These are phyloP conservation scores for Leptopilina drosophilae DNA, from an alignment of 2,888 invertebrate genomes.

Conservation along the genomic window DNA sequence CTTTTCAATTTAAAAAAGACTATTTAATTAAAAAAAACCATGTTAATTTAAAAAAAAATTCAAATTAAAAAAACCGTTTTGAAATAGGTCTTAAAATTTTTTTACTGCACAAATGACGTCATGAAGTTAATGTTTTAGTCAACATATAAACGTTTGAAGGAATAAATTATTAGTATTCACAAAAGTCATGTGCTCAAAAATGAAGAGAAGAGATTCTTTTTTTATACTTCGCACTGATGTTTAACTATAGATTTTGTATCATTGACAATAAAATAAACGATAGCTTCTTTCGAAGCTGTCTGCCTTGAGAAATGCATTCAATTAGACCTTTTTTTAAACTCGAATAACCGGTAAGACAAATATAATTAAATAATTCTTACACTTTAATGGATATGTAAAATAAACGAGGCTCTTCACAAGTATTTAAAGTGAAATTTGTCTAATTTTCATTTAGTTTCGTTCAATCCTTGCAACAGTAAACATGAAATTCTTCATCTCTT, in stretches of 20 bases:
- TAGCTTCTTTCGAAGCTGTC: not conserved
- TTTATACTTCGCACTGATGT: no score
- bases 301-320: not conserved
- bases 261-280: slow-evolving; percentile 3
- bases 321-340: not conserved
- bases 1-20: no score
- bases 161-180: no score
- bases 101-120: no score
- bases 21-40: no score
- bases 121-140: no score
- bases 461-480: not conserved
- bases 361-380: not conserved
- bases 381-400: not conserved
- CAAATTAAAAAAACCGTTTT: no score
- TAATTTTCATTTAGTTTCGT: not conserved
- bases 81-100: no score
- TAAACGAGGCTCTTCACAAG: not conserved
- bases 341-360: not conserved
- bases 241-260: not conserved
- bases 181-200: no score
- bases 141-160: no score
- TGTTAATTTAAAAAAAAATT: no score
- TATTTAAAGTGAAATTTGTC: not conserved
- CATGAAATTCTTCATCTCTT: not conserved
- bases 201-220: no score